These are phyloP conservation scores for Hylaeus anthracinus DNA, from an alignment of 1,140 invertebrate genomes.

Conservation along the genomic window DNA sequence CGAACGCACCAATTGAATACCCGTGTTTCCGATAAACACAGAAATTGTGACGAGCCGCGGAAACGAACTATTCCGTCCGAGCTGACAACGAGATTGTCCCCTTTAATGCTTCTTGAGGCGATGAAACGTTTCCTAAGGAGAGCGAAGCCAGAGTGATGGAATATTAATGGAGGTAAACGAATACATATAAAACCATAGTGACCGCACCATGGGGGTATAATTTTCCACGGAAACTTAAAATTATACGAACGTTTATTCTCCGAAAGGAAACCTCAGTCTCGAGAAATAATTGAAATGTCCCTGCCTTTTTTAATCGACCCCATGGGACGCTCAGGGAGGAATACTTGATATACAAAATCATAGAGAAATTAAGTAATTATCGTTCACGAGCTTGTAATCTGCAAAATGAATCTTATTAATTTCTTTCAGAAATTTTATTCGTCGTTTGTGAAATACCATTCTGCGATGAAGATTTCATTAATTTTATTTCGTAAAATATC, in stretches of 20 bases:
- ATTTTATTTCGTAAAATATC: no score
- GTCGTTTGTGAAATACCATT: neutral
- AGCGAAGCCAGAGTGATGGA: neutral
- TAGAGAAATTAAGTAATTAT: neutral
- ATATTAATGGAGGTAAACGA: constrained; percentile 1
- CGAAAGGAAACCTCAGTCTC: neutral
- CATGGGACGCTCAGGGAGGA: neutral
- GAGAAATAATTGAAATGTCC: constrained; percentile 10
- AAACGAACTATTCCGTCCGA: neutral
- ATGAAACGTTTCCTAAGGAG: neutral
- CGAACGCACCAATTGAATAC: neutral
- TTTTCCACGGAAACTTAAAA: constrained; percentile 2
- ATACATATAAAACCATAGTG: neutral
- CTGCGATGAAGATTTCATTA: no score
- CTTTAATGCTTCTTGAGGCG: neutral
- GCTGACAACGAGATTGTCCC: neutral
- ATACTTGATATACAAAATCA: constrained; percentile 4
- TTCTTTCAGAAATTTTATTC: neutral
- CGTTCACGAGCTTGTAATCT: neutral
- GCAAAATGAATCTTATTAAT: neutral
- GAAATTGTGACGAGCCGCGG: neutral
- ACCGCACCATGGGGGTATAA: constrained; percentile 1
- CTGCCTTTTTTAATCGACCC: neutral
- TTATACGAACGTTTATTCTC: neutral
- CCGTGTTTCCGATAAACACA: neutral